Base-by-base conservation (phyloP, 2,113 vertebrate genomes). In the Aldabrachelys gigantea region DNA sequence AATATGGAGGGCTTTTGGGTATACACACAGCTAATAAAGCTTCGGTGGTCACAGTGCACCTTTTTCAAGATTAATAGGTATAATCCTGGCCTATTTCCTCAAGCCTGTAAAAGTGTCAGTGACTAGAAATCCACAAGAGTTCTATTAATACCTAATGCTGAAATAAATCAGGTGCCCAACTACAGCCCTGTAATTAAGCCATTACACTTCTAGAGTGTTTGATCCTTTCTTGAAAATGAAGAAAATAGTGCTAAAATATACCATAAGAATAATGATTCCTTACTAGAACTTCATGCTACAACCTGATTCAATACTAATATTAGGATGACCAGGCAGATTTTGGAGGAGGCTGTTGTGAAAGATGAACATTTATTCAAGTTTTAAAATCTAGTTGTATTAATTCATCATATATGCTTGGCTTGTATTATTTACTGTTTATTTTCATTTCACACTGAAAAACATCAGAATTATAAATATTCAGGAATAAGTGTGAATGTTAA, bases 131-230 rank as follows among this genome's bases (percentile, higher is more conserved):
- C 87, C 90, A 92, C 38, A 80, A 82, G 22, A 96, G 59, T 92
- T 7, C 82, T 91, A 31, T 81, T 84, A 95, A 89, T 62, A 65
- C 4, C 29, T 56, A 86, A 12, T 19, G 59, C 82, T 89, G 59
- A 94, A 87, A 93, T 95, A 96, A 96, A 96, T 90, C 65, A 89
- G 80, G 10, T 92, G 90, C 75, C 80, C 17, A 84, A 29, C 44
- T 85, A 57, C 75, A 93, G 10, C 3, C n/a, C 5, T 41, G 80
- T 83, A 31, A 8, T 80, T 84, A 84, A 53, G 72, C 52, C 47
- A 29, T 92, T 72, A 90, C 80, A 35, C 16, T 31, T 38, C 44
- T 5, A 13, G 1, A 53, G 47, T 29, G 47, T 62, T 80, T 62
- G 35, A 80, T 49, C 31, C 31, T 52, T 25, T 81, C 25, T 50